These are phyloP conservation scores for Herpetotheres cachinnans DNA, from an alignment of 2,113 vertebrate species.

Conservation along the genomic window DNA sequence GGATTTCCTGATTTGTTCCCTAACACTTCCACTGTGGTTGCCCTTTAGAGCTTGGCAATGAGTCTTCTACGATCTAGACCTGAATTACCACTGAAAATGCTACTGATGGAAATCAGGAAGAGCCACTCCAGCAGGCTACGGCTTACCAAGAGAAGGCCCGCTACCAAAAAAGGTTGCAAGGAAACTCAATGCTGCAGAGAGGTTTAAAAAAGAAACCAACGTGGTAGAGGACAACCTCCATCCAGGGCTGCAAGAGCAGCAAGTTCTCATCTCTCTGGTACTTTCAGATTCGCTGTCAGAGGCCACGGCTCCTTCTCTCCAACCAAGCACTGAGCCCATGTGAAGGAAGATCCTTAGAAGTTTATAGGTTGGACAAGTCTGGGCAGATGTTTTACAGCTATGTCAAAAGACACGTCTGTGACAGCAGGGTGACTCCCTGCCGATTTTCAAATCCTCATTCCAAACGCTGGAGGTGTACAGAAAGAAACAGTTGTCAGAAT, in stretches of 20 bases:
- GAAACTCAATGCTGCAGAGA: not conserved
- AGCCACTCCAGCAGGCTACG: not conserved
- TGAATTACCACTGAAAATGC: not conserved
- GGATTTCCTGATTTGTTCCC: not conserved
- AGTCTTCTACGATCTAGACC: not conserved
- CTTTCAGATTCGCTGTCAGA: not conserved
- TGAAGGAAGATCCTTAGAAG: not conserved
- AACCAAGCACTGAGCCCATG: not conserved
- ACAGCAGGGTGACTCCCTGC: not conserved
- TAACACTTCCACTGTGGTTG: not conserved
- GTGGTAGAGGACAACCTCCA: not conserved
- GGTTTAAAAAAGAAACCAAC: not conserved
- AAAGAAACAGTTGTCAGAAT: not conserved
- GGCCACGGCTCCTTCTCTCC: not conserved
- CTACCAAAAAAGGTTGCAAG: not conserved
- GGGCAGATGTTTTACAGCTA: not conserved
- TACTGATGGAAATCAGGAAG: not conserved
- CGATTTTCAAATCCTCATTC: not conserved
- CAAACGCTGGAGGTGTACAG: not conserved
- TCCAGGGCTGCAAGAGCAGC: not conserved
- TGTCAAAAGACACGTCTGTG: not conserved
- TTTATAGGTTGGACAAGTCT: not conserved
- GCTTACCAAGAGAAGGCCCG: not conserved
- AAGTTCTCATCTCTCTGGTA: not conserved
- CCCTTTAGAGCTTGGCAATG: not conserved